Base-by-base conservation (phyloP, 2,797 vertebrate species). In the Gallinago nigripennis region DNA sequence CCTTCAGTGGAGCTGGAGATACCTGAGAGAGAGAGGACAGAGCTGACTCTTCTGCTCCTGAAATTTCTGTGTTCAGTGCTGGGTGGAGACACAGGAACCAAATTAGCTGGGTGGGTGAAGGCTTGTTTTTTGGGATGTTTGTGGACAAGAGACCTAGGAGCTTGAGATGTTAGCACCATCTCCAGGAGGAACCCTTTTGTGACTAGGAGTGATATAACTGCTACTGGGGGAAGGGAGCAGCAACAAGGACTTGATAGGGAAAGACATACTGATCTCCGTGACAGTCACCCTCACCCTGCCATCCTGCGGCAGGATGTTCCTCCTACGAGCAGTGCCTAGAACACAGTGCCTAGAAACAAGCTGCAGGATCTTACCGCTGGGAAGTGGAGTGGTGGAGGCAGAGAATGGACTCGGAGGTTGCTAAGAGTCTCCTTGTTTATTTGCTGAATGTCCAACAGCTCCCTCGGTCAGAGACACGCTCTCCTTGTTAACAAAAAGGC, bases 401-500 rank as follows among this genome's bases (percentile, higher is more conserved):
- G 53, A 45, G 45, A 66, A 88, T n/a, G 69, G 12, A 75, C 60
- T 65, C 10, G 3, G 35, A 76, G 58, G 65, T 95, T 97, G 76
- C 84, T 93, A 72, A 51, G 58, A 88, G 69, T 82, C 48, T 82
- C 69, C 64, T 86, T 92, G 56, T 94, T 94, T 95, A 46, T 95
- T 93, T 95, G 68, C 73, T 91, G 72, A 84, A 86, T 58, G 69
- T 91, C 86, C 41, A 81, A 63, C 41, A 80, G 73, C 43, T 92
- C 66, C 31, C 50, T 88, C 0, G 6, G 73, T 73, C 68, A 87
- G 82, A 86, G 71, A 76, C 41, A 82, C 12, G 8, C 58, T 93
- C 71, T 95, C 33, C 81, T 68, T 95, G 93, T 96, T 96, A 96
- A 97, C 95, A 95, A 97, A 97, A 94, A 90, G 78, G 58, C 77